These are phyloP conservation scores for Tetranychus truncatus DNA, from an alignment of 2,888 invertebrate species.

Conservation along the genomic window DNA sequence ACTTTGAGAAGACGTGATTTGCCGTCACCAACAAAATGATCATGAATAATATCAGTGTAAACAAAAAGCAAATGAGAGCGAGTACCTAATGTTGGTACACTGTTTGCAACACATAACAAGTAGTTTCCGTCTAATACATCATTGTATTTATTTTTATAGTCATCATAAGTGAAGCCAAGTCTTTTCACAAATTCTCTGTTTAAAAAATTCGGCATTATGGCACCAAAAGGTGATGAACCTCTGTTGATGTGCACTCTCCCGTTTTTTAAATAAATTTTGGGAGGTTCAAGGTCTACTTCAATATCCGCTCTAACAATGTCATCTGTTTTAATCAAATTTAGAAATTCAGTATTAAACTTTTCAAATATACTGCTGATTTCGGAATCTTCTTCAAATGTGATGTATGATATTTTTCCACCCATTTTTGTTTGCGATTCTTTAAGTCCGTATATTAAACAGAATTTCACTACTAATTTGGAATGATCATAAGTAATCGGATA, in stretches of 20 bases:
- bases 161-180: background rate
- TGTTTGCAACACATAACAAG: background rate
- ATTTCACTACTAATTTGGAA: too few species aligned
- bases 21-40: too few species aligned
- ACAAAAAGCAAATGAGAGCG: background rate
- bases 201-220: background rate
- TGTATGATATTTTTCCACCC: background rate
- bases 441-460: background rate
- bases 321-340: background rate
- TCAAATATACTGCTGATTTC: background rate
- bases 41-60: constrained; percentile 9
- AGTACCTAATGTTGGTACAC: background rate
- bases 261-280: background rate
- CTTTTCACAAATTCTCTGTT: background rate
- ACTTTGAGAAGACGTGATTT: too few species aligned
- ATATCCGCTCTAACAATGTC: background rate
- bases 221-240: background rate
- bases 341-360: background rate
- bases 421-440: background rate
- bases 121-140: background rate
- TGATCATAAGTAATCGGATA: background rate
- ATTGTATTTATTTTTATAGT: background rate
- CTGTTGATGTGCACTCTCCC: background rate
- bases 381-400: background rate
- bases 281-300: background rate